phyloP scores from a whole-genome alignment of 64 coral and sea anemone genomes.

The Montipora sp. region DNA sequence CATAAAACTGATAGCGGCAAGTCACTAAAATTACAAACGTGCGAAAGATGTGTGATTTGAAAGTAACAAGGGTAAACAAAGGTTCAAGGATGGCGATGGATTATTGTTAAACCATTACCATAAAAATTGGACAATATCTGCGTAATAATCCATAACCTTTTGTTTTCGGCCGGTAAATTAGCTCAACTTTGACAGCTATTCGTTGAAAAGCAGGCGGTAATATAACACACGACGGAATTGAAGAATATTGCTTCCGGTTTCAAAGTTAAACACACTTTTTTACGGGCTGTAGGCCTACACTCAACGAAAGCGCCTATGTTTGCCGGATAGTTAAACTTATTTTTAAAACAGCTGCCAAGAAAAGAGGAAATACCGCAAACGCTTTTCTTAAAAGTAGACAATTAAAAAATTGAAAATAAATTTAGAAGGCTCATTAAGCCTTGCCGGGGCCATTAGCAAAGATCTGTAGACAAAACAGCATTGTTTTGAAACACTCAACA shows the following conservation, averaged over 20 bases:
- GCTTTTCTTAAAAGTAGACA: background rate
- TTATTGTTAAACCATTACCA: slow-evolving; percentile 20
- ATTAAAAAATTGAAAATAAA: background rate
- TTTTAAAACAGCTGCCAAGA: background rate
- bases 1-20: slow-evolving; percentile 39
- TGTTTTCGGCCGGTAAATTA: slow-evolving; percentile 15
- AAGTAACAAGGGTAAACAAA: slow-evolving; percentile 21
- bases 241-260: slow-evolving; percentile 17
- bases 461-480: background rate
- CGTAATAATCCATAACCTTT: slow-evolving; percentile 11
- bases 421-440: background rate
- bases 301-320: background rate
- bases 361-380: background rate
- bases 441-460: background rate
- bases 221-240: background rate
- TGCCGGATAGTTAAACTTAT: too few relatives aligned
- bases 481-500: background rate
- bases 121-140: slow-evolving; percentile 44
- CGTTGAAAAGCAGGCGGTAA: background rate
- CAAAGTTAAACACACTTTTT: slow-evolving; percentile 19
- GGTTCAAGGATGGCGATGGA: background rate
- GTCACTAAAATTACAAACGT: background rate
- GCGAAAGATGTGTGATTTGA: background rate
- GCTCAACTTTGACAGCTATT: slow-evolving; percentile 1
- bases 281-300: background rate